phyloP scores from a whole-genome alignment of 2,888 invertebrate species.

The Drosophila kuntzei region DNA sequence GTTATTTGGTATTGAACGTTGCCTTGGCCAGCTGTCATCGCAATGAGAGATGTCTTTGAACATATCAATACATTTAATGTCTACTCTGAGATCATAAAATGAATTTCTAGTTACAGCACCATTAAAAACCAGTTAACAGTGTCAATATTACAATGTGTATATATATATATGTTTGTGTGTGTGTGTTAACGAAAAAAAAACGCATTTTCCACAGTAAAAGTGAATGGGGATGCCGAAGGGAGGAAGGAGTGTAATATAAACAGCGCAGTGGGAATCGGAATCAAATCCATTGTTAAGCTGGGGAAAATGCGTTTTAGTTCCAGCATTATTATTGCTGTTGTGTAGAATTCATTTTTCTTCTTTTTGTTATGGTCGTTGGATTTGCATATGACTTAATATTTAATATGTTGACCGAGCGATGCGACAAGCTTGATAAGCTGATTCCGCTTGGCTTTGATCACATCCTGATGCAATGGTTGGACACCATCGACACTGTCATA shows the following conservation, averaged over 20 bases:
- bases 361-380: background rate
- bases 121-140: conserved; percentile 4
- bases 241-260: background rate
- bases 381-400: conserved; percentile 8
- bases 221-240: background rate
- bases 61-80: conserved; percentile 17
- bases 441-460: conserved; percentile 88
- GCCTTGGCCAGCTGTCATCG: background rate
- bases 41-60: conserved; percentile 2
- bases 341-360: background rate
- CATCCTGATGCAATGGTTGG: conserved; percentile 85
- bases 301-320: conserved; percentile 31
- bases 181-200: conserved; percentile 13
- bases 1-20: background rate
- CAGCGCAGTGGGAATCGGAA: background rate
- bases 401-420: conserved; percentile 83
- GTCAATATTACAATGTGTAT: background rate
- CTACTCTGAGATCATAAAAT: background rate
- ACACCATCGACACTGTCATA: conserved; percentile 79
- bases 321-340: background rate
- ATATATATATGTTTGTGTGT: background rate
- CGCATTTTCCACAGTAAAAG: conserved; percentile 29
- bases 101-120: conserved; percentile 3
- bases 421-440: conserved; percentile 88
- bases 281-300: conserved; percentile 2